Base-by-base conservation (phyloP, 2,797 vertebrate genomes). In the Bovichtus diacanthus region DNA sequence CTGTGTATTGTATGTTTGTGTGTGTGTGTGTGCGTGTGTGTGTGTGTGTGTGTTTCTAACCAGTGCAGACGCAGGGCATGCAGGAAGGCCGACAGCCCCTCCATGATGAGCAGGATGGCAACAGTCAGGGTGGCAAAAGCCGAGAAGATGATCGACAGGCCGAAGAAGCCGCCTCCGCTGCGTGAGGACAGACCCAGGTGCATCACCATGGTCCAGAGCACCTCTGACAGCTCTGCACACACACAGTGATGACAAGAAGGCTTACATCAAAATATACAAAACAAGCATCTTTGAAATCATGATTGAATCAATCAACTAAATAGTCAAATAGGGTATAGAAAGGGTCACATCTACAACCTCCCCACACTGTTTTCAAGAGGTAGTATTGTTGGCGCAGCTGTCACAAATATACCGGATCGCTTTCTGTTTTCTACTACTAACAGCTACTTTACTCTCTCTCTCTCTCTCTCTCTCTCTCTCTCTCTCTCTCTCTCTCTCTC, bases 51-150 rank as follows among this genome's bases (percentile, higher is more conserved):
- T 78, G 41, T 67, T 19, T 67, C 96, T 96, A 78, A 99, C 98
- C 98, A 99, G 94, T 99, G 98, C 86, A 99, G 92, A 79, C 98
- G 96, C 53, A 99, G 94, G 1, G 98, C 98, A 0, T 99, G 98
- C 70, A 99, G 94, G 76, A 99, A 99, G 23, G 98, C 98, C 0
- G 98, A 99, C n/a, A 99, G 95, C 25, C 98, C 98, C 91, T 99
- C 98, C 98, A 99, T 99, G 88, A 99, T 86, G 74, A 99, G 96
- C 31, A 99, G 95, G 87, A 99, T 99, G 66, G 96, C 96, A 12
- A 99, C 96, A 0, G 98, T 99, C 78, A 99, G 94, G 0, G 93
- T 94, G 77, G 97, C 96, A 3, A 99, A 99, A 59, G 94, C 95
- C 0, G 95, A 82, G 58, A 99, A 99, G 84, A 99, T 92, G 91